Evolutionary conservation across 2,113 vertebrate species (phyloP).

Genomic region (Proteles cristata): DNA sequence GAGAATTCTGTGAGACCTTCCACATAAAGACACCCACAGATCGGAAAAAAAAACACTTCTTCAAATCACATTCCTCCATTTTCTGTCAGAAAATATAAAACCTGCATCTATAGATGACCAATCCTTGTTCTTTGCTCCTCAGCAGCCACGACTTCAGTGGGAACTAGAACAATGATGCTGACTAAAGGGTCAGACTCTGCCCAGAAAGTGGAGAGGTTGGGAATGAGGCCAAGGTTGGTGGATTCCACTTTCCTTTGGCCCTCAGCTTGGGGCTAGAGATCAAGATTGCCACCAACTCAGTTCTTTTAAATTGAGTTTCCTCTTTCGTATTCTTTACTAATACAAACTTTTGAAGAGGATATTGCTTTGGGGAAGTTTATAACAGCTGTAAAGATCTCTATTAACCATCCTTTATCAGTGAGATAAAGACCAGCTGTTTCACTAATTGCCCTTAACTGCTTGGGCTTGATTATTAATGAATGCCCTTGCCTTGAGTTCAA

Average conservation of each 20-base stretch:
- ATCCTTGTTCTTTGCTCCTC: no score
- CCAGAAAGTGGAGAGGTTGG: background rate
- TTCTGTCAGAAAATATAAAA: background rate
- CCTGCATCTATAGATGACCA: background rate
- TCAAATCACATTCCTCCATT: background rate
- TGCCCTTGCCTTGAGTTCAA: conserved; percentile 79
- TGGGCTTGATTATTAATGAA: conserved; percentile 80
- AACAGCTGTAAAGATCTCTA: conserved; percentile 79
- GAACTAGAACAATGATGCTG: no score
- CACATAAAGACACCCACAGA: background rate
- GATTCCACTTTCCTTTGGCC: background rate
- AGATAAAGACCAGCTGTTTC: conserved; percentile 82
- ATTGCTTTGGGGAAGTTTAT: conserved; percentile 68
- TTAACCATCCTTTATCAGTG: conserved; percentile 76
- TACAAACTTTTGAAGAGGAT: conserved; percentile 62
- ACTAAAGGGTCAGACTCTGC: background rate
- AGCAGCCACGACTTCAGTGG: background rate
- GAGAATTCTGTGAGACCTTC: background rate
- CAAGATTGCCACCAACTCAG: background rate
- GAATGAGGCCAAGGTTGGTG: rapidly evolving
- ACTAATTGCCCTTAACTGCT: conserved; percentile 81
- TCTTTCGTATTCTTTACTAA: conserved; percentile 30
- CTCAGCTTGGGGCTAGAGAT: background rate
- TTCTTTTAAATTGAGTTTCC: background rate
- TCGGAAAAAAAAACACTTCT: background rate